Evolutionary conservation across 2,113 vertebrate species (phyloP), one percentile per base, ranked within the genome.

Genomic region (Phodopus roborovskii): DNA sequence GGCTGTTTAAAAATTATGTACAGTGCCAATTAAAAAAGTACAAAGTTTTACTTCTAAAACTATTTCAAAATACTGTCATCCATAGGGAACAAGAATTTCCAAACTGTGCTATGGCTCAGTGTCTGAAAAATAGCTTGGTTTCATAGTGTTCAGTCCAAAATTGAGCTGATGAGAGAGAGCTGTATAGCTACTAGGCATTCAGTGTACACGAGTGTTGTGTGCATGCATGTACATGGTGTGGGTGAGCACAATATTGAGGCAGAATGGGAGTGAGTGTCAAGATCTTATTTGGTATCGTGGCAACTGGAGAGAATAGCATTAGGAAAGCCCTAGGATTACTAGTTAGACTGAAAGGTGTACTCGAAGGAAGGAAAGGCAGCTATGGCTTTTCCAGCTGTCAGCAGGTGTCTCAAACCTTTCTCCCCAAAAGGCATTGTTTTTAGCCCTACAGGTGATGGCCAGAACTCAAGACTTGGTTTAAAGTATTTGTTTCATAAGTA

Each of bases 191-290:
- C n/a, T n/a, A n/a, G n/a, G 11, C 24, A 62, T 58, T 30, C 53
- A 19, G 26, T n/a, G 33, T 16, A 28, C 0, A 1, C 1, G 4
- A 42, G 36, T 71, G 20, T 3, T 45, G 39, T 0, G 28, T 53
- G 45, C 2, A 16, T n/a, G n/a, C 19, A 45, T 36, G 2, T 39
- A 24, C 28, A 16, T 4, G 68, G 68, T 19, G 16, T n/a, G 45
- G 60, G 28, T 1, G 26, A 84, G 16, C 39, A 6, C 8, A 45
- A 20, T 36, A 24, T 0, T 16, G 24, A 84, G 71, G 22, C 7
- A 30, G 36, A 66, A 58, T 33, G 7, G 22, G 8, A 92, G 24
- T 53, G 39, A 24, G 7, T 36, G 33, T 30, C 48, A 5, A 66
- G 62, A 42, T 48, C 3, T 16, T 28, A 13, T 94, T 64, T 36